These are phyloP conservation scores for Ursus arctos DNA, from an alignment of 2,113 vertebrate genomes.

Conservation along the genomic window DNA sequence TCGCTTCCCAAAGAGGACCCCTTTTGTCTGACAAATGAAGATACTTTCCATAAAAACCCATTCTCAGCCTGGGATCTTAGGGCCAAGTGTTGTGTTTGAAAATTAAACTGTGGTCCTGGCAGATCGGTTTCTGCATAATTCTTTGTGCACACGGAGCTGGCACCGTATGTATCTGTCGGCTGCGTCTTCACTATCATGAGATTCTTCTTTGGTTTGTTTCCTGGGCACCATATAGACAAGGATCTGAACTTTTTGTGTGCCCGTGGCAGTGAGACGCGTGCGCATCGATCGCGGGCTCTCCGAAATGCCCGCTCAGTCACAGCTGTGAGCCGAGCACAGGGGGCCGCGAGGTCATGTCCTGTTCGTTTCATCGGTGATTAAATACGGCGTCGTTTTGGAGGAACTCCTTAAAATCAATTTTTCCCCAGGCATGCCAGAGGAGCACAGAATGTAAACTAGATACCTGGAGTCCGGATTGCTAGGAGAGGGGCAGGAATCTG, in stretches of 20 bases:
- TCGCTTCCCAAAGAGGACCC: background rate
- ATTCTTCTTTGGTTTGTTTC: slow-evolving; percentile 71
- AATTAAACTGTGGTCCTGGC: slow-evolving; percentile 21
- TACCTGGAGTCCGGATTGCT: background rate
- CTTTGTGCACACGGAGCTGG: background rate
- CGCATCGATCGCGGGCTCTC: background rate
- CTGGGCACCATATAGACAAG: slow-evolving; percentile 24
- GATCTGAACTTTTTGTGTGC: background rate
- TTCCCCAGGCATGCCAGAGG: background rate
- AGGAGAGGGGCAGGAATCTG: slow-evolving; percentile 47
- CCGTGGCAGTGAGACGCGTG: background rate
- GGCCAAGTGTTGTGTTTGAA: slow-evolving; percentile 52
- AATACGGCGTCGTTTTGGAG: background rate
- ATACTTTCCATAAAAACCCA: slow-evolving; percentile 50
- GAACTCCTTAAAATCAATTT: background rate
- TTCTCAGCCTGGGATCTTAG: slow-evolving; percentile 14
- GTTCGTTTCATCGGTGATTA: background rate
- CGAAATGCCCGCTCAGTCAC: slow-evolving; percentile 68
- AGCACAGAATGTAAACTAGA: slow-evolving; percentile 1
- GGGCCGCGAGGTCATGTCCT: background rate
- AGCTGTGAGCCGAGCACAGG: slow-evolving; percentile 66
- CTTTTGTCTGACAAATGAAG: slow-evolving; percentile 7
- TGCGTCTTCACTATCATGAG: slow-evolving; percentile 32
- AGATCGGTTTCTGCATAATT: background rate
- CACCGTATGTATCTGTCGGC: background rate